Conservation (phyloP, 2,888 invertebrate genomes). For the Caenorhabditis macrosperma region DNA sequence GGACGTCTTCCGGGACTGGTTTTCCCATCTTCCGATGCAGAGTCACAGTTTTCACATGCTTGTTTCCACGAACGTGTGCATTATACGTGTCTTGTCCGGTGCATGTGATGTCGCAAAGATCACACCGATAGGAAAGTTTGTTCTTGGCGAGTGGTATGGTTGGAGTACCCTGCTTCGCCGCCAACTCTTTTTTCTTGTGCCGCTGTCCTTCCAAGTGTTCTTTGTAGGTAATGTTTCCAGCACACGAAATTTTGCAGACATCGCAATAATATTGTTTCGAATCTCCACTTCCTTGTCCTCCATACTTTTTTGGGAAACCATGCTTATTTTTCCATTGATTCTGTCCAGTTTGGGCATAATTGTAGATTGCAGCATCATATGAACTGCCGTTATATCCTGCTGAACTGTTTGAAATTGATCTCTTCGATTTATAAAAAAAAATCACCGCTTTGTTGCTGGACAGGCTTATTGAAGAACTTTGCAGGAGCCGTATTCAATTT, state of each 20-base stretch:
- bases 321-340: neutral
- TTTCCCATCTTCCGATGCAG: constrained; percentile 97
- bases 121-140: constrained; percentile 88
- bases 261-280: constrained; percentile 42
- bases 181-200: constrained; percentile 97
- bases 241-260: constrained; percentile 86
- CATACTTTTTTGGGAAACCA: neutral
- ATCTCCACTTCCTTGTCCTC: constrained; percentile 2
- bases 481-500: neutral
- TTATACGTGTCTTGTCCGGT: constrained; percentile 98
- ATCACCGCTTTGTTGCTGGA: neutral
- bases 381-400: constrained; percentile 9
- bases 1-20: constrained; percentile 90
- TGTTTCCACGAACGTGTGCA: constrained; percentile 93
- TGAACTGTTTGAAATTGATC: neutral
- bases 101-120: constrained; percentile 97
- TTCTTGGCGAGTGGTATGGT: constrained; percentile 36
- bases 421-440: neutral
- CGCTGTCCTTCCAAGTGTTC: constrained; percentile 99
- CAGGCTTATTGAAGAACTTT: neutral
- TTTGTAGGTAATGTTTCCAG: constrained; percentile 86
- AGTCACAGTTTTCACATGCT: constrained; percentile 96
- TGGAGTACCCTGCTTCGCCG: constrained; percentile 84
- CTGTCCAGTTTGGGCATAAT: constrained; percentile 13
- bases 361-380: constrained; percentile 37